These are phyloP conservation scores for Noctua janthe DNA, from an alignment of 2,888 invertebrate genomes.

Conservation along the genomic window DNA sequence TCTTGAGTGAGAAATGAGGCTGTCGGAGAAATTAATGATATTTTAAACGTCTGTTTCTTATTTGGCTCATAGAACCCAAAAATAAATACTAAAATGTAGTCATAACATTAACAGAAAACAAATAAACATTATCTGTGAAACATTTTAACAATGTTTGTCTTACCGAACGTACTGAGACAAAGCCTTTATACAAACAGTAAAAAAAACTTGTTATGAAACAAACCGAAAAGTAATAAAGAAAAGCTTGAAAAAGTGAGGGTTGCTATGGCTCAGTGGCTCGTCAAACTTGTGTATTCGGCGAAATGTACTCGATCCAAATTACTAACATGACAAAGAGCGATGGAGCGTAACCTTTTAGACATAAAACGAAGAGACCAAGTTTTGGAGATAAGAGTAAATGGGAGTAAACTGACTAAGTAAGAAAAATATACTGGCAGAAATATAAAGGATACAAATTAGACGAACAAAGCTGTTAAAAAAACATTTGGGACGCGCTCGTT, in stretches of 20 bases:
- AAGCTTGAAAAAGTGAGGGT: constrained; percentile 38
- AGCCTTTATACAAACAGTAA: constrained; percentile 34
- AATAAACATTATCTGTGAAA: constrained; percentile 12
- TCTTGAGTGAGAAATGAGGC: constrained; percentile 30
- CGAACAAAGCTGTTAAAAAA: constrained; percentile 20
- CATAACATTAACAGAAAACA: constrained; percentile 16
- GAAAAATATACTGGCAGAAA: constrained; percentile 35
- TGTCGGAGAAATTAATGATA: constrained; percentile 37
- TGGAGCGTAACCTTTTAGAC: constrained; percentile 52
- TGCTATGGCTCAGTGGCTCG: constrained; percentile 43
- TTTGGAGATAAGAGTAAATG: constrained; percentile 43
- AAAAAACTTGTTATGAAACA: constrained; percentile 40
- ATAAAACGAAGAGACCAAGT: constrained; percentile 42
- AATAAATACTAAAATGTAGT: background rate
- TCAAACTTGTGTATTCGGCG: constrained; percentile 52
- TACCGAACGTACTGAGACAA: constrained; percentile 32
- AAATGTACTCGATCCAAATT: constrained; percentile 65
- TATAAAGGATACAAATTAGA: constrained; percentile 18
- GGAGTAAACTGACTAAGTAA: constrained; percentile 29
- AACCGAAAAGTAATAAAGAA: constrained; percentile 48
- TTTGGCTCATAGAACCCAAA: background rate
- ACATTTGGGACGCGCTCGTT: background rate
- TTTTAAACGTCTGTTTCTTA: constrained; percentile 32
- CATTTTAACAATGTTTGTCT: constrained; percentile 40
- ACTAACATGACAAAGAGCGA: constrained; percentile 64